Evolutionary conservation across 92 coral and sea anemone genomes (phyloP).

Genomic region (Metridium senile): DNA sequence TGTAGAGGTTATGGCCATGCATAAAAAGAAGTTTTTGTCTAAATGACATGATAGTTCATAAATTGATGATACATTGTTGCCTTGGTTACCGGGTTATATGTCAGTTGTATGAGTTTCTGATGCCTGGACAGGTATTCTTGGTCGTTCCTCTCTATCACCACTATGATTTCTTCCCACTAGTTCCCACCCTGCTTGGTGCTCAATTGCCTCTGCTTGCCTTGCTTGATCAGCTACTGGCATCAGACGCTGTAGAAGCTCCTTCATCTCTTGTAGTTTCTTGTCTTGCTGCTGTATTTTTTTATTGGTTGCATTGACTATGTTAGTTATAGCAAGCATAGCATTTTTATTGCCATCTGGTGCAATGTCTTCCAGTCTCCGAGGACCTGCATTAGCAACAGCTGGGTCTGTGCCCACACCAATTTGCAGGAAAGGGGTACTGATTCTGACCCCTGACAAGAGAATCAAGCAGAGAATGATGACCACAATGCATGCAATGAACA

Average conservation of each 20-base stretch:
- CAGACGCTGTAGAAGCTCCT: constrained; percentile 9
- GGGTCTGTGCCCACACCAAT: constrained; percentile 43
- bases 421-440: constrained; percentile 53
- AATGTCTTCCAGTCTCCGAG: constrained; percentile 27
- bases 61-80: too few species aligned
- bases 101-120: constrained; percentile 23
- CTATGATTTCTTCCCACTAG: background rate
- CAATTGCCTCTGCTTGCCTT: constrained; percentile 38
- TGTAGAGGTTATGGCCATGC: too few species aligned
- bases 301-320: constrained; percentile 25
- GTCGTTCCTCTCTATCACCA: constrained; percentile 22
- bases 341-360: constrained; percentile 13
- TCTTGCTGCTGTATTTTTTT: constrained; percentile 29
- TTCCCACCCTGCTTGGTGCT: constrained; percentile 31
- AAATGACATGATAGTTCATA: too few species aligned
- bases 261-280: constrained; percentile 18
- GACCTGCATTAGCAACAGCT: constrained; percentile 29
- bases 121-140: constrained; percentile 29
- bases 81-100: background rate
- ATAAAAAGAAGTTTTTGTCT: too few species aligned
- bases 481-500: constrained; percentile 65
- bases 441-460: constrained; percentile 65
- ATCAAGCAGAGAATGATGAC: constrained; percentile 59
- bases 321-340: constrained; percentile 2
- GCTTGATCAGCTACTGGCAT: constrained; percentile 31